Evolutionary conservation across 2,113 vertebrate genomes (phyloP).

Genomic region (Lipotes vexillifer): DNA sequence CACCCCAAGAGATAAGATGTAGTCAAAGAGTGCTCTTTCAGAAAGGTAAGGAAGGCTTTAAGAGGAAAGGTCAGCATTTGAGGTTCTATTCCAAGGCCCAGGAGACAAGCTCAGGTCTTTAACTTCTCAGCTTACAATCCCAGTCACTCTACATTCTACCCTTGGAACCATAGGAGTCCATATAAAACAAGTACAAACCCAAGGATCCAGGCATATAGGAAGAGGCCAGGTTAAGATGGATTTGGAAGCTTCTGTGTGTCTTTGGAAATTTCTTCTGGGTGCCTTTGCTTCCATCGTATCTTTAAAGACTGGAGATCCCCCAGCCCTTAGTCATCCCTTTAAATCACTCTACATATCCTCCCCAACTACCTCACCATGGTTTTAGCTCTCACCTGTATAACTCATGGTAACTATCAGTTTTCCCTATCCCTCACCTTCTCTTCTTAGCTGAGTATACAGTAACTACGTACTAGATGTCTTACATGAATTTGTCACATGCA

Average conservation of each 20-base stretch:
- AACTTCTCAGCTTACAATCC: not conserved
- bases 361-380: not conserved
- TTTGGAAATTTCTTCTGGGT: not conserved
- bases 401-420: not conserved
- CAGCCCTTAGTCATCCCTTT: not conserved
- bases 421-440: not conserved
- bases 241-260: not conserved
- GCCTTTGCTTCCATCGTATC: not conserved
- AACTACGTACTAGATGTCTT: not conserved
- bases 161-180: not conserved
- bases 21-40: not conserved
- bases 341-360: not conserved
- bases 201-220: not conserved
- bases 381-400: not conserved
- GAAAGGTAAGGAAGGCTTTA: not conserved
- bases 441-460: not conserved
- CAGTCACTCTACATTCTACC: not conserved
- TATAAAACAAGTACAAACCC: not conserved
- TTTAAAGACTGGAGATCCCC: not conserved
- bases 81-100: not conserved
- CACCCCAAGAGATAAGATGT: conserved; percentile 18
- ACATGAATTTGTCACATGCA: not conserved
- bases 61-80: not conserved
- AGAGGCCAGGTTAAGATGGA: not conserved
- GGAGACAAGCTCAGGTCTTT: not conserved